A percentile compares a stretch with the other conserved stretches of the same genome.
Conservation (phyloP, 2,888 invertebrate genomes). For the Mylabris sibirica region DNA sequence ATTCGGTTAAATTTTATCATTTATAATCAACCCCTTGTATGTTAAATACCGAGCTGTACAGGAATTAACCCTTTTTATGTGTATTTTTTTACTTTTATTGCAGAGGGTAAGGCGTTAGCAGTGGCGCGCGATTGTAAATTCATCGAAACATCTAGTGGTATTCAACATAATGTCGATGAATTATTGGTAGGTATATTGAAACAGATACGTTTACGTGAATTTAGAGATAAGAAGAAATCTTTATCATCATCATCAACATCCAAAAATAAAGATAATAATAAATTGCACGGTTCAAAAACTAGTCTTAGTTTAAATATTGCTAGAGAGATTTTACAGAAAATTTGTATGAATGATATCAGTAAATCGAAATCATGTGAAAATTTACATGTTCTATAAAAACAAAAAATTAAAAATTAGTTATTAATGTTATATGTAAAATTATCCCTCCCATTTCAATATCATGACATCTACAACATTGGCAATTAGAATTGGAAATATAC, state of each 20-base stretch:
- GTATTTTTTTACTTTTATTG: conserved; percentile 19
- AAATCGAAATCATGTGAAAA: conserved; percentile 90
- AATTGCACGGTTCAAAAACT: conserved; percentile 80
- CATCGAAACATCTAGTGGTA: conserved; percentile 94
- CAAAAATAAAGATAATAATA: conserved; percentile 58
- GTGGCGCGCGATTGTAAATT: conserved; percentile 90
- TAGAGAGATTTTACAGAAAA: conserved; percentile 82
- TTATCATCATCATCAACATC: conserved; percentile 46
- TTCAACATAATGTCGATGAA: conserved; percentile 97
- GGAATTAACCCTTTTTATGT: too few species aligned
- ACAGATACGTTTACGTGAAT: conserved; percentile 83
- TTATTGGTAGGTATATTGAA: conserved; percentile 91
- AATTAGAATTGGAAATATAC: too few species aligned
- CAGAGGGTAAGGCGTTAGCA: conserved; percentile 93
- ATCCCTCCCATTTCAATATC: not conserved
- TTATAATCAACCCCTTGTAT: not conserved
- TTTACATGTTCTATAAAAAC: conserved; percentile 77
- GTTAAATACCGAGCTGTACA: too few species aligned
- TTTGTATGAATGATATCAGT: conserved; percentile 83
- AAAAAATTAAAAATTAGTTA: not conserved
- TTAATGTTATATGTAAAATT: not conserved
- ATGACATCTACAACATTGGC: not conserved
- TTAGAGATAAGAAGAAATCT: conserved; percentile 72
- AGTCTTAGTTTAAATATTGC: conserved; percentile 83
- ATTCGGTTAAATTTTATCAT: not conserved